Evolutionary conservation across 2,797 vertebrate species (phyloP), one percentile per base, ranked within the genome.

Genomic region (Mergus octosetaceus): DNA sequence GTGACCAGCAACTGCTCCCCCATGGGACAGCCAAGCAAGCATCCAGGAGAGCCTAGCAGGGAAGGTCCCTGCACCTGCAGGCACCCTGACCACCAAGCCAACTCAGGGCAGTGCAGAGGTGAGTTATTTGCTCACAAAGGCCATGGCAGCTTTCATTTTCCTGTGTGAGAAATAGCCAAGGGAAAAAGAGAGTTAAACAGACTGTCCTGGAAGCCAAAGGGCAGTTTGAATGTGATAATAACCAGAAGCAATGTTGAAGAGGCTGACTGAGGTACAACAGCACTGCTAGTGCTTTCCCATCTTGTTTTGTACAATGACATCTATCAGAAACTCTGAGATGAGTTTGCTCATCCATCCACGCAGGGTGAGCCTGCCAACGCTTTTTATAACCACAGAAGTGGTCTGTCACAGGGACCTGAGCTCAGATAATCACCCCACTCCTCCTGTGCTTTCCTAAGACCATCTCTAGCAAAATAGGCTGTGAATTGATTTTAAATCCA

Each of bases 11-110:
- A 30, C 34, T 1, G 0, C 24, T 12, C 4, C 14, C 18, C 41
- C 2, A 2, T 2, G 22, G 15, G 1, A 1, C 34, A 20, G 24
- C 11, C 8, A 30, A 64, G 18, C 1, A 4, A 88, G 11, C 18
- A n/a, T 41, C 38, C 22, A 47, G 56, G 36, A 56, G 60, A 75
- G 25, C n/a, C 71, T 61, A 56, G 75, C 16, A 39, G 32, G 34
- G 38, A 34, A 91, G 45, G 32, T 39, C 65, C 16, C n/a, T 62
- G 24, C n/a, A 39, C 43, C 49, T 76, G n/a, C 16, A 71, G 30
- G 13, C 39, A 56, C 39, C 10, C 34, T 71, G n/a, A 66, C 10
- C 14, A 43, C 25, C 62, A 51, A 56, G 28, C 4, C 13, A 19
- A 28, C n/a, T 73, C 81, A 49, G 20, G 12, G 5, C 30, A 69